Conservation (phyloP, 2,888 invertebrate genomes). For the Ectemnius cavifrons region DNA sequence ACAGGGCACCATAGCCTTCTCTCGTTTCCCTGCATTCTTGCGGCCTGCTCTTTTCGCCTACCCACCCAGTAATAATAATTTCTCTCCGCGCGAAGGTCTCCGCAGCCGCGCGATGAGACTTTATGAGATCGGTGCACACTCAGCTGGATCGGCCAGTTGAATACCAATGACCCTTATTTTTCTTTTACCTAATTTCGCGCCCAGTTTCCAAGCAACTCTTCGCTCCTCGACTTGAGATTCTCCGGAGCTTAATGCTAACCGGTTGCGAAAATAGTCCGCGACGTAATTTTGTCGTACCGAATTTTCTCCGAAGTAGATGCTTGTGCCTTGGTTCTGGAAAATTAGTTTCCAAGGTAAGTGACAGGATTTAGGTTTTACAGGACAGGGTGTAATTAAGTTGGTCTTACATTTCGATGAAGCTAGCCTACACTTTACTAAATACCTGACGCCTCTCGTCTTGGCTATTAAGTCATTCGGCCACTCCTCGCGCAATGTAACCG, state of each 20-base stretch:
- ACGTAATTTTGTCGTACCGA: too few relatives aligned
- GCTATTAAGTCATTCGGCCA: constrained; percentile 9
- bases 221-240: constrained; percentile 10
- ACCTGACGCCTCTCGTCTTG: too few relatives aligned
- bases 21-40: constrained; percentile 39
- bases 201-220: background rate
- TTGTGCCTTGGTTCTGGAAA: too few relatives aligned
- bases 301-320: too few relatives aligned
- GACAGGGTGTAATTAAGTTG: too few relatives aligned
- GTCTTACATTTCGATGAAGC: too few relatives aligned
- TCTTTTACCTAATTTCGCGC: background rate
- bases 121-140: constrained; percentile 44
- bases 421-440: too few relatives aligned
- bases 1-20: constrained; percentile 39
- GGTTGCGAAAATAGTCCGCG: too few relatives aligned
- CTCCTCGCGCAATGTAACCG: constrained; percentile 18
- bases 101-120: constrained; percentile 17
- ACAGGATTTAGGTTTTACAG: too few relatives aligned
- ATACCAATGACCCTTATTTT: constrained; percentile 16
- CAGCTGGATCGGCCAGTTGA: constrained; percentile 18
- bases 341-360: too few relatives aligned
- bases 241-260: too few relatives aligned
- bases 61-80: constrained; percentile 49
- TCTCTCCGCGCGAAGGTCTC: constrained; percentile 21
- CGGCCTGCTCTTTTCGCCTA: constrained; percentile 43